Evolutionary conservation across 2,797 vertebrate species (phyloP).

Genomic region (Galago senegalensis): DNA sequence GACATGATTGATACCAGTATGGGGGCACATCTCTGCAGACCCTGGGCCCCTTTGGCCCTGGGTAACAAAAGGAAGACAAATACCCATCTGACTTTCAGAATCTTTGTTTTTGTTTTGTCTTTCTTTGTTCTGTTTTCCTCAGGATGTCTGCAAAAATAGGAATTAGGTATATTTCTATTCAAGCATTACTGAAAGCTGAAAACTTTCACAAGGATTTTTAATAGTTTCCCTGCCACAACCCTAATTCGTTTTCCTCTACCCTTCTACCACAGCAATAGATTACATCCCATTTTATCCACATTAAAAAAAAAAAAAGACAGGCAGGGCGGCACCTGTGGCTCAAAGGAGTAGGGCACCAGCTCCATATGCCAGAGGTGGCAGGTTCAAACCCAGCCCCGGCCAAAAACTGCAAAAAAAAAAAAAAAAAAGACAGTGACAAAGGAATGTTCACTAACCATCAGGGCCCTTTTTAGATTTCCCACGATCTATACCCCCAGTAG

Average conservation of each 20-base stretch:
- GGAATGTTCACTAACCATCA: not conserved
- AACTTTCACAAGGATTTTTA: conserved; percentile 2
- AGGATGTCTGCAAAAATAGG: not conserved
- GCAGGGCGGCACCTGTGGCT: too few relatives aligned
- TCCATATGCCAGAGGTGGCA: too few relatives aligned
- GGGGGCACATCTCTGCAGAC: not conserved
- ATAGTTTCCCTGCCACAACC: not conserved
- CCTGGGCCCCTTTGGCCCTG: not conserved
- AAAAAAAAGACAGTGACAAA: not conserved
- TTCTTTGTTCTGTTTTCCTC: not conserved
- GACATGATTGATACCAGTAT: not conserved
- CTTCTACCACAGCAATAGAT: not conserved
- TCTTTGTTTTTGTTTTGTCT: conserved; percentile 24
- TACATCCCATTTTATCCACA: not conserved
- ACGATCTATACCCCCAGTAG: not conserved
- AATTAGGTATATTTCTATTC: not conserved
- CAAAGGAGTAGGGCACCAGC: too few relatives aligned
- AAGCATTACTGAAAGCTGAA: conserved; percentile 18
- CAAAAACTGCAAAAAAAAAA: too few relatives aligned
- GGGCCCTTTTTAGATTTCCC: not conserved
- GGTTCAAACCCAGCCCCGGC: too few relatives aligned
- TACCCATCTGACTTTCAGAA: not conserved
- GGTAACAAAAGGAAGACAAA: conserved; percentile 4
- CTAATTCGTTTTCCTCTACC: not conserved
- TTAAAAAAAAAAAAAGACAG: not conserved